These are phyloP conservation scores for Hypotaenidia philippensis DNA, from an alignment of 2,797 vertebrate species.

Conservation along the genomic window DNA sequence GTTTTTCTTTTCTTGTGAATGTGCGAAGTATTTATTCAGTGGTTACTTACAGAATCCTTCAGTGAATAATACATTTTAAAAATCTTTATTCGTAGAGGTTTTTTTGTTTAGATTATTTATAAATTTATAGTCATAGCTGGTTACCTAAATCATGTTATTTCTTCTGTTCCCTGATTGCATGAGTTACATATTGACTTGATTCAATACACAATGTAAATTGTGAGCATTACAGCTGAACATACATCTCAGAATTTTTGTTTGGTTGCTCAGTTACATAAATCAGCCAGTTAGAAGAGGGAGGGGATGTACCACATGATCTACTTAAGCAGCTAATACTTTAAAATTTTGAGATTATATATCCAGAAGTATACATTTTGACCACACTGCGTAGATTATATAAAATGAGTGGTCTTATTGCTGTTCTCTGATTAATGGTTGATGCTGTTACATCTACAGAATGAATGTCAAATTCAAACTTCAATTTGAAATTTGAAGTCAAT, in stretches of 20 bases:
- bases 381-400: background rate
- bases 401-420: slow-evolving; percentile 48
- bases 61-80: slow-evolving; percentile 27
- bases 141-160: slow-evolving; percentile 56
- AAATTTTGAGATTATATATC: slow-evolving; percentile 59
- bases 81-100: slow-evolving; percentile 11
- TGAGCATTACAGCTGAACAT: slow-evolving; percentile 30
- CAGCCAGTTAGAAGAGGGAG: slow-evolving; percentile 61
- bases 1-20: background rate
- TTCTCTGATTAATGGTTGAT: slow-evolving; percentile 54
- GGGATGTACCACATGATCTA: background rate
- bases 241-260: slow-evolving; percentile 63
- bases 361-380: slow-evolving; percentile 54
- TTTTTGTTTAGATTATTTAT: slow-evolving; percentile 51
- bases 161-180: slow-evolving; percentile 46
- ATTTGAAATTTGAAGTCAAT: slow-evolving; percentile 67
- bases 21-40: slow-evolving; percentile 1
- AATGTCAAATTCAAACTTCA: slow-evolving; percentile 56
- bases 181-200: slow-evolving; percentile 42
- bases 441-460: slow-evolving; percentile 48
- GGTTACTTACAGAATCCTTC: slow-evolving; percentile 22
- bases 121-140: slow-evolving; percentile 52
- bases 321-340: slow-evolving; percentile 59
- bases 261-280: slow-evolving; percentile 67
- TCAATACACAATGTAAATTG: slow-evolving; percentile 53